These are phyloP conservation scores for Drosophila setifemur DNA, from an alignment of 1,140 invertebrate species.

Conservation along the genomic window DNA sequence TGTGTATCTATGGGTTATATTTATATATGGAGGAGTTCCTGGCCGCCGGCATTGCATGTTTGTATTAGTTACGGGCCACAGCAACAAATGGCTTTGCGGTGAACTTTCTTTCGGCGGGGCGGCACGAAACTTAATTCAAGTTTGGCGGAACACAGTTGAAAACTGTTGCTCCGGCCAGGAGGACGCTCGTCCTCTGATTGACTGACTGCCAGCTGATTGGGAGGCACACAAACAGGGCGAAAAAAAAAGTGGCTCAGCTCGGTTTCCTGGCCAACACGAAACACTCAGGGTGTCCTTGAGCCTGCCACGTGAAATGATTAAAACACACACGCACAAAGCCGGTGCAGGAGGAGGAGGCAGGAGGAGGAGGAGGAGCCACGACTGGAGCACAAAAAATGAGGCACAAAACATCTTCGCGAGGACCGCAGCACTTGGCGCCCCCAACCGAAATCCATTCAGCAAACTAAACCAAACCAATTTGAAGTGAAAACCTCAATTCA, in stretches of 20 bases:
- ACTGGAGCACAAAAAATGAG: too few relatives aligned
- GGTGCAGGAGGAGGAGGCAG: not conserved
- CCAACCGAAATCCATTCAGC: constrained; percentile 62
- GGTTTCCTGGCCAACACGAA: constrained; percentile 26
- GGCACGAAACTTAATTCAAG: constrained; percentile 33
- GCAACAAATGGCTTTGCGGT: constrained; percentile 28
- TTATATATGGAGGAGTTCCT: constrained; percentile 11
- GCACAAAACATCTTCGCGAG: constrained; percentile 31
- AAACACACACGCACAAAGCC: constrained; percentile 32
- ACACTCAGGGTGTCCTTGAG: constrained; percentile 28
- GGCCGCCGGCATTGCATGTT: constrained; percentile 52
- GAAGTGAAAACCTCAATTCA: constrained; percentile 59
- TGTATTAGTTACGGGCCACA: constrained; percentile 56
- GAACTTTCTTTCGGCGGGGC: too few relatives aligned
- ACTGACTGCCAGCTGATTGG: constrained; percentile 29
- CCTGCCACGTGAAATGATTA: constrained; percentile 35
- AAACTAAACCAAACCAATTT: constrained; percentile 69
- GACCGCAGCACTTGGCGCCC: constrained; percentile 39
- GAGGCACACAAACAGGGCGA: not conserved
- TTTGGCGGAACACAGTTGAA: constrained; percentile 2
- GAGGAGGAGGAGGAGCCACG: not conserved
- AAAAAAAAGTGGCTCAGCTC: not conserved
- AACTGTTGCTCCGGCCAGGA: not conserved
- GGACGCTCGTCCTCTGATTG: not conserved
- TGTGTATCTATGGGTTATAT: too few relatives aligned